A percentile compares a stretch with the other conserved stretches of the same genome.
Conservation (phyloP, 2,797 vertebrate genomes). For the Poecile montanus region DNA sequence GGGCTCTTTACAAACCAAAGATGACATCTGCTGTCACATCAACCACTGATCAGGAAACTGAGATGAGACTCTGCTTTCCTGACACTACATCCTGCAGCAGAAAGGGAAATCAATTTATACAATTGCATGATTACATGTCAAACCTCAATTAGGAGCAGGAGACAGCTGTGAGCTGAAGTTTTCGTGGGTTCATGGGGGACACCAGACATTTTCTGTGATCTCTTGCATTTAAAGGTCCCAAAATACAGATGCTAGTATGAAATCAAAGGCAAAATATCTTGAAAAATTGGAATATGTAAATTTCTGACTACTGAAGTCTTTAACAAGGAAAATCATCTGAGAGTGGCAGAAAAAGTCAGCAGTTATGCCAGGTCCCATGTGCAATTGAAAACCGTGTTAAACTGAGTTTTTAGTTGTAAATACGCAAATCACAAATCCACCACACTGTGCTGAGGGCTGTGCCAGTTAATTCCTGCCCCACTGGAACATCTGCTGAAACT, state of each 20-base stretch:
- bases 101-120: conserved; percentile 2
- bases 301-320: background rate
- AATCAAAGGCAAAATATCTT: background rate
- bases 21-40: background rate
- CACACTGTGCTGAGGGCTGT: background rate
- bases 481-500: background rate
- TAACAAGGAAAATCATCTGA: background rate
- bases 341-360: background rate
- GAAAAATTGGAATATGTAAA: background rate
- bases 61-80: background rate
- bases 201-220: conserved; percentile 28
- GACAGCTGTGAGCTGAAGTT: background rate
- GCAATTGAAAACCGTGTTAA: accelerated
- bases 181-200: background rate
- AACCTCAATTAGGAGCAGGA: conserved; percentile 47
- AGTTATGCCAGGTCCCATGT: background rate
- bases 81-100: background rate
- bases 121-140: conserved; percentile 47
- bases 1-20: background rate
- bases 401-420: background rate
- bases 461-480: background rate
- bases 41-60: background rate
- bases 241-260: background rate
- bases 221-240: background rate
- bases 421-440: background rate